A percentile compares a stretch with the other conserved stretches of the same genome.
Evolutionary conservation across 2,113 vertebrate species (phyloP).

Genomic region (Hemichromis elongatus): DNA sequence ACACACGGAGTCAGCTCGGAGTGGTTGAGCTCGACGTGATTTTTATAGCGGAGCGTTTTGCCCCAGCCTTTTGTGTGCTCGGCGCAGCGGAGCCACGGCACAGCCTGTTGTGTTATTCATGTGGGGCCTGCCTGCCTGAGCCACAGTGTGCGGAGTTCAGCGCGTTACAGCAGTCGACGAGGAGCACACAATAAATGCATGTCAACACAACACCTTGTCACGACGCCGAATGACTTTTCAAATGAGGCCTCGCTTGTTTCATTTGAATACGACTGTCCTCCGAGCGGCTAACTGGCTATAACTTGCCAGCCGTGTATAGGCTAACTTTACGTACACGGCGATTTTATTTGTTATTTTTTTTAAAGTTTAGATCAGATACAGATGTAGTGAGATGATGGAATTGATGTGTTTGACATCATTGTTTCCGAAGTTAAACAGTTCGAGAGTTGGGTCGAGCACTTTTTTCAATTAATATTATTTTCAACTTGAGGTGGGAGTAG

Average conservation of each 20-base stretch:
- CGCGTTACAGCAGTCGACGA: slow-evolving; percentile 44
- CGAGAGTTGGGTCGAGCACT: not conserved
- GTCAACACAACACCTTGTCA: not conserved
- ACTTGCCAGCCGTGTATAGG: not conserved
- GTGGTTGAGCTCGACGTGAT: slow-evolving; percentile 23
- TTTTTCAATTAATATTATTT: not conserved
- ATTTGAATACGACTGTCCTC: not conserved
- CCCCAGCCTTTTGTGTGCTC: slow-evolving; percentile 76
- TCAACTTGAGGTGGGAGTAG: not conserved
- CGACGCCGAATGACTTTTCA: not conserved
- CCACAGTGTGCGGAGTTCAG: slow-evolving; percentile 68
- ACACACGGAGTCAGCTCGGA: not conserved
- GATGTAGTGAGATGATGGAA: not conserved
- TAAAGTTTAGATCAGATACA: not conserved
- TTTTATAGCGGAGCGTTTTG: slow-evolving; percentile 51
- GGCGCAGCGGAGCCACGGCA: slow-evolving; percentile 49
- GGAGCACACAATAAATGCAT: not conserved
- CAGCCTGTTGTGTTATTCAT: slow-evolving; percentile 79
- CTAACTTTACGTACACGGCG: not conserved
- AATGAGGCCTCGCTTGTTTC: not conserved
- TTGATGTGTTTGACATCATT: not conserved
- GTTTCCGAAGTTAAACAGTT: not conserved
- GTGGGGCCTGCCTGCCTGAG: slow-evolving; percentile 57
- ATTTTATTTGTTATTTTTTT: not conserved
- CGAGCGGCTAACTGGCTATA: not conserved